These are phyloP conservation scores for Bufo gargarizans DNA, from an alignment of 2,113 vertebrate genomes.

Conservation along the genomic window DNA sequence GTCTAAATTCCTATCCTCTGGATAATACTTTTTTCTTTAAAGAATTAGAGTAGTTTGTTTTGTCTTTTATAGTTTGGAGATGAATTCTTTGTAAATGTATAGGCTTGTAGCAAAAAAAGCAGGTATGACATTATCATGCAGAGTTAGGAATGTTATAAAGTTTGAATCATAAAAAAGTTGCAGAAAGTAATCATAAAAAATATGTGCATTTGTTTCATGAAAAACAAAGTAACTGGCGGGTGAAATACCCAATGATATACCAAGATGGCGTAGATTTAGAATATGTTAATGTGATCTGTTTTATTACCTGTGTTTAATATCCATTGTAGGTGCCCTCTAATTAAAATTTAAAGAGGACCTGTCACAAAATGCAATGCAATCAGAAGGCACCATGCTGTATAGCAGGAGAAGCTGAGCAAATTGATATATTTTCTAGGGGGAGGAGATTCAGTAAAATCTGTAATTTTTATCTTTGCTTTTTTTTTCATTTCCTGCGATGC, in stretches of 20 bases:
- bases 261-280: not conserved
- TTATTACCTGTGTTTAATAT: too few relatives aligned
- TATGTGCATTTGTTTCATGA: not conserved
- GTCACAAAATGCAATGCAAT: too few relatives aligned
- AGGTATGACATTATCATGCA: not conserved
- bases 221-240: not conserved
- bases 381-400: too few relatives aligned
- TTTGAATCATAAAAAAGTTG: not conserved
- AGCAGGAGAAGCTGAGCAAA: too few relatives aligned
- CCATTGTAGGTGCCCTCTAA: too few relatives aligned
- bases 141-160: not conserved
- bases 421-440: too few relatives aligned
- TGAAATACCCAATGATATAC: not conserved
- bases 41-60: not conserved
- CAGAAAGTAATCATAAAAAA: not conserved
- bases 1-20: slow-evolving; percentile 11
- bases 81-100: not conserved
- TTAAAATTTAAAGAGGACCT: too few relatives aligned
- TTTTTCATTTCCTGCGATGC: too few relatives aligned
- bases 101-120: not conserved
- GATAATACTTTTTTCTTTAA: slow-evolving; percentile 22
- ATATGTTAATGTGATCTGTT: not conserved
- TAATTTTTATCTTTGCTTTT: too few relatives aligned
- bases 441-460: too few relatives aligned
- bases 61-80: not conserved